Evolutionary conservation across 1,140 invertebrate species (phyloP), one percentile per base, ranked within the genome.

Genomic region (Apis cerana): DNA sequence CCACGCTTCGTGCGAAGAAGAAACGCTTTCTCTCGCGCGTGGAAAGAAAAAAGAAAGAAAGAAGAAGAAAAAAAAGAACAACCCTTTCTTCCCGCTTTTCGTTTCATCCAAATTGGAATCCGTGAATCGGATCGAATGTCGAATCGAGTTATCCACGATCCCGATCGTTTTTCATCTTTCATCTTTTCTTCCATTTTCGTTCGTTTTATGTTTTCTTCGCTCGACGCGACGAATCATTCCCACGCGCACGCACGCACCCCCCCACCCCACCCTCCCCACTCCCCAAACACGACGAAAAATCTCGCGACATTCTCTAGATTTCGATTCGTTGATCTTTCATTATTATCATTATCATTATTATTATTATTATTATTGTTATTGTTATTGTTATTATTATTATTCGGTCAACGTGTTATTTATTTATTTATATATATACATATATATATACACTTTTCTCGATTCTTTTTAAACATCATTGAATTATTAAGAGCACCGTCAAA

Each of bases 391-490:
- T 43, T 43, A 5, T 43, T 43, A 43, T 43, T 43, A 43, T 43
- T 43, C 33, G 33, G 33, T 43, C 33, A 43, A 43, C 33, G 33
- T 0, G 33, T 43, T 43, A 43, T 43, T 43, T 43, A 43, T n/a
- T 12, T 9, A 13, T 21, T 48, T 8, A 3, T 68, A 13, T 50
- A n/a, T 17, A 50, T 50, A 13, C 23, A 23, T 17, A 19, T 4
- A 15, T 10, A 9, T 50, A 5, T 27, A 1, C 12, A 12, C 23
- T 15, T 2, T 62, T 7, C 13, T 62, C n/a, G n/a, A 1, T 62
- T 62, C 15, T 27, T 62, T 50, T 69, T 12, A n/a, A 82, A 72
- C 69, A 78, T 75, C 27, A 70, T 69, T 13, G 58, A 43, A 70
- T 62, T 77, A 71, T 43, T 43, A 43, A 43, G 33, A 43, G 33